Evolutionary conservation across 2,888 invertebrate species (phyloP), one percentile per base, ranked within the genome.

Genomic region (Drosophila nr. fundita): DNA sequence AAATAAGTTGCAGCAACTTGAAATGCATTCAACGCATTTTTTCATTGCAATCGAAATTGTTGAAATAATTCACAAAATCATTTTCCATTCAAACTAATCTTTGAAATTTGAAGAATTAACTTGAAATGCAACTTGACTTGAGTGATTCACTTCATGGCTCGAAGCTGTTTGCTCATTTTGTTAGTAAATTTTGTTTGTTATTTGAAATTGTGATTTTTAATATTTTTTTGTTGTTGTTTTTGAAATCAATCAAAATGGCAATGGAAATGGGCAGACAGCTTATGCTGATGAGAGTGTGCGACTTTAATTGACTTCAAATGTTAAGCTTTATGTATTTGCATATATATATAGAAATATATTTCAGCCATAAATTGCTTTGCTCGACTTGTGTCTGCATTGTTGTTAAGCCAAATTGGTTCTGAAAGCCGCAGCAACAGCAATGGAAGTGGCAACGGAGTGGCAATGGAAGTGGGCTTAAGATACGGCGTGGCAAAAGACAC

Each of bases 391-490:
- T 55, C 82, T 76, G 83, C 73, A 78, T 80, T 88, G 84, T 83
- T 80, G 67, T 83, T 86, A 83, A 81, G 79, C 89, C 85, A 88
- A 85, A 88, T 88, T 85, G 85, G 87, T 86, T 88, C 80, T 79
- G 72, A 57, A 42, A 57, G n/a, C 40, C 21, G 40, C 55, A 40
- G 10, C 21, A 45, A 70, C 53, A 72, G 60, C 67, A 65, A 53
- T 1, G 1, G 1, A 49, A 73, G 24, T 21, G 21, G 63, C 40
- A 34, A 61, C 18, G 49, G 24, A 24, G 24, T 24, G 24, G 54
- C 38, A 76, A 67, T 68, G 36, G 61, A 49, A 72, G 67, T 71
- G 63, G 55, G 40, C 58, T 59, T 49, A 27, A 58, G 71, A 45
- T 63, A 71, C 64, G 57, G 45, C 57, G 30, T 62, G 65, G 40